These are phyloP conservation scores for Leptopilina syphax DNA, from an alignment of 2,888 invertebrate genomes.

Conservation along the genomic window DNA sequence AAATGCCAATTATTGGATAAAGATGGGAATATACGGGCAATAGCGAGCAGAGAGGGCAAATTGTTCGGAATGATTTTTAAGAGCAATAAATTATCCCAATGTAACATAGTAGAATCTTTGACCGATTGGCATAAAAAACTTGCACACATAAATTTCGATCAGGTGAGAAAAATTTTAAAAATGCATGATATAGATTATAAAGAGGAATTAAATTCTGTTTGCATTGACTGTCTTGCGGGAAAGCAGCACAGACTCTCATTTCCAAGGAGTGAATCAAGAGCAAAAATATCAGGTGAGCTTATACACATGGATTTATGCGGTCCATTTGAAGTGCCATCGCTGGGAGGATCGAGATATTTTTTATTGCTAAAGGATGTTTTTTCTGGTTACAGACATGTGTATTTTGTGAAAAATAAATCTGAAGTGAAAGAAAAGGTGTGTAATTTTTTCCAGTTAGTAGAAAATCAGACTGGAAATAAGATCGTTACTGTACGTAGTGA, in stretches of 20 bases:
- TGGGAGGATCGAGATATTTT: background rate
- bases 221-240: background rate
- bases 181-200: background rate
- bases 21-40: background rate
- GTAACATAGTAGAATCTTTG: background rate
- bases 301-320: background rate
- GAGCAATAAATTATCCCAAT: too few relatives aligned
- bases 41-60: background rate
- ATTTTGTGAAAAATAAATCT: background rate
- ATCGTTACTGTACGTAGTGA: constrained; percentile 51
- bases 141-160: background rate
- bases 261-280: background rate
- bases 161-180: background rate
- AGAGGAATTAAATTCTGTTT: background rate
- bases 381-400: background rate
- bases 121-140: background rate
- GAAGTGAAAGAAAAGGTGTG: background rate
- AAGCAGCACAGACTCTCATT: background rate
- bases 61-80: background rate
- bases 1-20: background rate
- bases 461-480: constrained; percentile 32
- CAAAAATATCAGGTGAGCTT: background rate
- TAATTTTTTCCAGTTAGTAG: background rate
- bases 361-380: background rate
- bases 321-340: background rate